Evolutionary conservation across 2,113 vertebrate species (phyloP).

Genomic region (Tenrec ecaudatus): DNA sequence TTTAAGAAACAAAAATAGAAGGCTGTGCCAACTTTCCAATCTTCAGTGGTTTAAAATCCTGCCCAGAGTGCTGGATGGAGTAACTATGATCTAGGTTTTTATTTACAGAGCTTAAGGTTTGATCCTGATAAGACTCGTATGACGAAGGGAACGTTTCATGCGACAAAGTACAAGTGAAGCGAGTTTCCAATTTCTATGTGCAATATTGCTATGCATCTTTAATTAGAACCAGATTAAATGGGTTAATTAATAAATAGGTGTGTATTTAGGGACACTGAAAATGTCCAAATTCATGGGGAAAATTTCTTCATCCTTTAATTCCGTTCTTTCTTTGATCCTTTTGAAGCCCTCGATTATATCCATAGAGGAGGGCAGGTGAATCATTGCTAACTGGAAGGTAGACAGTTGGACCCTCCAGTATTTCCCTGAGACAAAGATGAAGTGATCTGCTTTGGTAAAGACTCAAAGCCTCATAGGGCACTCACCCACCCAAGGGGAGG

Average conservation of each 20-base stretch:
- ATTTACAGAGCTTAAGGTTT: conserved; percentile 44
- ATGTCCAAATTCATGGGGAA: too few species aligned
- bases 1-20: conserved; percentile 46
- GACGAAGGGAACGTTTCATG: conserved; percentile 29
- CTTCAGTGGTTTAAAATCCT: neutral
- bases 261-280: neutral
- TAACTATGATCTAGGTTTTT: neutral
- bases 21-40: neutral
- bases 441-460: too few species aligned
- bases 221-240: neutral
- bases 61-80: neutral
- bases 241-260: conserved; percentile 4
- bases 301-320: too few species aligned
- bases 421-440: too few species aligned
- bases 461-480: too few species aligned
- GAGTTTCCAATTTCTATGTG: conserved; percentile 29
- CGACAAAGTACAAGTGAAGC: conserved; percentile 29
- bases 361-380: too few species aligned
- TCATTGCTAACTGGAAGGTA: too few species aligned
- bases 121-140: conserved; percentile 6
- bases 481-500: too few species aligned
- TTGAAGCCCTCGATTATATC: too few species aligned
- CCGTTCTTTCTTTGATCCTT: too few species aligned
- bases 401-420: too few species aligned
- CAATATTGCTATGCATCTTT: conserved; percentile 15